Base-by-base conservation (phyloP, 2,113 vertebrate species). In the Hypocryptadius cinnamomeus region DNA sequence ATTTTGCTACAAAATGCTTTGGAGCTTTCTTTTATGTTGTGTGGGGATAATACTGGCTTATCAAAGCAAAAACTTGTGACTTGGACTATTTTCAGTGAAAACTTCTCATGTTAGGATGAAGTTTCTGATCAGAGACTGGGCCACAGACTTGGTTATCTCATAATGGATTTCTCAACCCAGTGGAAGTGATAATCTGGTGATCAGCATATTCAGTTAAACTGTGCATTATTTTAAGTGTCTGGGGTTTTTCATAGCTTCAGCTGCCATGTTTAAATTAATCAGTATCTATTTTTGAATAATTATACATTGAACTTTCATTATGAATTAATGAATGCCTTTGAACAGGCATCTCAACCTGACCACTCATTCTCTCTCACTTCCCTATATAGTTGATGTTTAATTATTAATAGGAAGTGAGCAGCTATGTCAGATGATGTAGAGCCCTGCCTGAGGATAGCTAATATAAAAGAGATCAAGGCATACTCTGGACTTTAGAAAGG, bases 281-380 rank as follows among this genome's bases (percentile, higher is more conserved):
- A 61, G 48, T 79, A 35, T 86, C 91, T 93, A 60, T 86, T 95
- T 95, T 57, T 90, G 44, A 81, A 87, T 90, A 78, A 80, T 93
- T 80, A 78, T n/a, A 28, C 84, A 87, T 89, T 84, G 81, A 79
- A 40, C 37, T 86, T 92, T 57, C 70, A 87, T 84, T 88, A 81
- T 71, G 56, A 88, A 92, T 94, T 95, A 86, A 96, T 90, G 69
- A 92, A 63, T 84, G 64, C 39, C 50, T 94, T 94, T 90, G 88
- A 90, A 95, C 24, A 84, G 83, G 60, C 88, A 68, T 77, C 65
- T 92, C 79, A 92, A 71, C 86, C 69, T 86, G 72, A 79, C 64
- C 72, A 79, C 57, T 90, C 17, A 33, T 90, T 83, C 50, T 76
- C 15, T 91, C 21, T 65, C 22, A 16, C 33, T 84, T 95, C 79